Base-by-base conservation (phyloP, 1,140 invertebrate species). In the Sinonovacula constricta region DNA sequence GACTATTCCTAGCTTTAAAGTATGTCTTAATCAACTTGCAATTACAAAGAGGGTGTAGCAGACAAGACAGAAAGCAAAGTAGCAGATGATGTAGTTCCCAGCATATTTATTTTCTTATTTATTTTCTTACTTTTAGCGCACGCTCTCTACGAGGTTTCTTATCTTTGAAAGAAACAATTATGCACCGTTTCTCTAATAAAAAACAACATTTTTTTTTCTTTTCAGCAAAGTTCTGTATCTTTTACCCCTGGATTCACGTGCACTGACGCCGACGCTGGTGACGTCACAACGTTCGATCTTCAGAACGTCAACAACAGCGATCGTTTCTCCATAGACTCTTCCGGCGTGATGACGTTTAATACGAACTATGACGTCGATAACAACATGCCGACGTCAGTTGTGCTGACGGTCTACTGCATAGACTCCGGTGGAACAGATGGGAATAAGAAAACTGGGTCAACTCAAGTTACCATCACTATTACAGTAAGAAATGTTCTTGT, bases 341-440 rank as follows among this genome's bases (percentile, higher is more conserved):
- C 34, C 0, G 45, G 36, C 2, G 45, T 22, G 3, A 4, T 51
- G 45, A 28, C 22, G 0, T 33, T 63, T 62, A 33, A 39, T 0
- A n/a, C 12, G 15, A 33, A 66, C 26, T 75, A 75, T 36, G 51
- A 75, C 51, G 24, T 75, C 15, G 71, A 75, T 26, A 74, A 65
- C 39, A 45, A 4, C 12, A 49, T 49, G 33, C 71, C 71, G 2
- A 53, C 30, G 2, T 4, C 0, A 2, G 60, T 57, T 3, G 33
- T 65, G 14, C 22, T 75, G 24, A 66, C 60, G 7, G 62, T 66
- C 7, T 36, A 14, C n/a, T 75, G 71, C 39, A 56, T 34, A 12
- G 71, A 75, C 30, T 15, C 18, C 10, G 62, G 71, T 12, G 26
- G 22, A 12, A 66, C 57, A 3, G 24, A n/a, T 22, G 71, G 71